phyloP scores from a whole-genome alignment of 2,113 vertebrate genomes.

The Notiomystis cincta region DNA sequence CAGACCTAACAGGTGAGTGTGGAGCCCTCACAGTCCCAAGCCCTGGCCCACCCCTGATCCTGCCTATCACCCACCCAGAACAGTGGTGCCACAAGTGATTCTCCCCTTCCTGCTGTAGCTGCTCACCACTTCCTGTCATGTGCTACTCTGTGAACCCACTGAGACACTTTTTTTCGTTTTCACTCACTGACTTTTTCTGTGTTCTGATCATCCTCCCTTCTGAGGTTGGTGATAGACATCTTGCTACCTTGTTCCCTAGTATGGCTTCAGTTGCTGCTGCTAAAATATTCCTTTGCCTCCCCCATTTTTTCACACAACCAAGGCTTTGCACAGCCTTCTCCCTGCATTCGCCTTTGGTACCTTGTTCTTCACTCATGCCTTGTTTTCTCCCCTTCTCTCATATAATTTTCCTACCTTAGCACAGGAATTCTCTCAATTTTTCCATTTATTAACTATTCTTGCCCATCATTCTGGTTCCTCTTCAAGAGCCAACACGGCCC shows the following conservation, averaged over 20 bases:
- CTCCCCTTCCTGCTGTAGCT: neutral
- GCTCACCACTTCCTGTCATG: neutral
- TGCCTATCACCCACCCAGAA: neutral
- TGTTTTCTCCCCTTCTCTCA: neutral
- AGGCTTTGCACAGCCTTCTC: neutral
- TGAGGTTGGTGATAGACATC: neutral
- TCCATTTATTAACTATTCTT: neutral
- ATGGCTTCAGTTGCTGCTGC: neutral
- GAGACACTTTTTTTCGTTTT: neutral
- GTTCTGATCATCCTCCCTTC: neutral
- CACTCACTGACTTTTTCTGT: neutral
- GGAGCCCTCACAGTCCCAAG: neutral
- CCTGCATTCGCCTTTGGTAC: neutral
- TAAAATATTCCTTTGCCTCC: neutral
- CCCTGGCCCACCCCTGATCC: neutral
- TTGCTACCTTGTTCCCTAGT: neutral
- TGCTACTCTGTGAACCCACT: neutral
- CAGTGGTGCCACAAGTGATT: neutral
- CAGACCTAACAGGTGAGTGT: neutral
- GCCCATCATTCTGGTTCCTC: neutral
- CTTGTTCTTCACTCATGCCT: neutral
- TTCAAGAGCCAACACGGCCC: neutral
- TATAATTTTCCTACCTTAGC: neutral
- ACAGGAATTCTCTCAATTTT: neutral
- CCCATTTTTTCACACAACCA: neutral